phyloP scores from a whole-genome alignment of 2,888 invertebrate genomes.

The Trichogramma dendrolimi region DNA sequence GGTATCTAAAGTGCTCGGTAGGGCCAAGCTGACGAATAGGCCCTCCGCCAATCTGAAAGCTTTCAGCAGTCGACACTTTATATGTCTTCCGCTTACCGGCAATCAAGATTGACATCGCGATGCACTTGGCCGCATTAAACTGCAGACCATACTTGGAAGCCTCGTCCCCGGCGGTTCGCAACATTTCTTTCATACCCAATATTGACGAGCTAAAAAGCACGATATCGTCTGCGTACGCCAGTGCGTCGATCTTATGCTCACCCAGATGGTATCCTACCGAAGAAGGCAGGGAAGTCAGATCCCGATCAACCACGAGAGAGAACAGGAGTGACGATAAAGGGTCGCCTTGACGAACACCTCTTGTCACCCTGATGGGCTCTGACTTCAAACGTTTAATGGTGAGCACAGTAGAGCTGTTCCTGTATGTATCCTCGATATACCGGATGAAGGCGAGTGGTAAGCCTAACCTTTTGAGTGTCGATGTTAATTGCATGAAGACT shows the following conservation, averaged over 20 bases:
- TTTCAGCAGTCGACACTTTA: too few species aligned
- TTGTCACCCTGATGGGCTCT: not conserved
- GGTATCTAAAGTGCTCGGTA: not conserved
- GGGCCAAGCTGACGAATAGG: not conserved
- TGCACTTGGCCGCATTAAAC: too few species aligned
- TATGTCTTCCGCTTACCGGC: too few species aligned
- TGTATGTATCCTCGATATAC: constrained; percentile 43
- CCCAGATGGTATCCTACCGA: constrained; percentile 24
- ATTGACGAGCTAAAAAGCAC: too few species aligned
- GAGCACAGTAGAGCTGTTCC: constrained; percentile 36
- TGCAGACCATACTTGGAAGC: too few species aligned
- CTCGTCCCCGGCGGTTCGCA: too few species aligned
- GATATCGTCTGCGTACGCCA: constrained; percentile 35
- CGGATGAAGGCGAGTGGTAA: constrained; percentile 38
- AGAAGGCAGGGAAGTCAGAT: constrained; percentile 8
- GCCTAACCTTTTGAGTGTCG: constrained; percentile 40
- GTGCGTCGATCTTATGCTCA: constrained; percentile 32
- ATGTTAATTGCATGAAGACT: constrained; percentile 38
- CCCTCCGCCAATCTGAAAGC: not conserved
- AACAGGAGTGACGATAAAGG: constrained; percentile 27
- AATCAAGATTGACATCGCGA: too few species aligned
- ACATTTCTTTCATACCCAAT: too few species aligned
- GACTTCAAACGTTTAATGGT: too few species aligned
- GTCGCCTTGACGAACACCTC: constrained; percentile 26
- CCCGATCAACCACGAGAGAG: constrained; percentile 20